Evolutionary conservation across 2,113 vertebrate genomes (phyloP), one percentile per base, ranked within the genome.

Genomic region (Rhea pennata): DNA sequence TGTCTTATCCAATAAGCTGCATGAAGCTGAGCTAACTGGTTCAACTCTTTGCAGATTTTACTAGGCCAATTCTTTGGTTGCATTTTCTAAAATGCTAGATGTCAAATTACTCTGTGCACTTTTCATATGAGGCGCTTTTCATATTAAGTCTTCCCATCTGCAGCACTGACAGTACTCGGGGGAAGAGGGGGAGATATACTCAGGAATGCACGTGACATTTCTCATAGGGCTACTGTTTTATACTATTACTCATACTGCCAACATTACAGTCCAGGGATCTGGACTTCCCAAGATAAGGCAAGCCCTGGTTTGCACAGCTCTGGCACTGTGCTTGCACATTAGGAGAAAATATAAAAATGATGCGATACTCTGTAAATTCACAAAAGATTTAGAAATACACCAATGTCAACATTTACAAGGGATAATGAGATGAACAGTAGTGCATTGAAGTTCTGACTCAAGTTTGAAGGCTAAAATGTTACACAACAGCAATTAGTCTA

Each of bases 141-240:
- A 36, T 36, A 36, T 36, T 59, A 65, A 67, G 33, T 48, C 9
- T 84, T 12, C 12, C 7, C 24, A 39, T 51, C 39, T 40, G 16
- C 51, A 71, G 76, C 19, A 12, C 44, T 54, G 16, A 56, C 56
- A 54, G 22, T 56, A 1, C 24, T 15, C 26, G 36, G 51, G 40
- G 71, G 72, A 86, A 62, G 36, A 92, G 67, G 64, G 67, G 31
- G 46, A 11, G 91, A 78, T 7, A 2, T 36, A 81, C 6, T 22
- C 29, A 14, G 13, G 9, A 27, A 39, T 1, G 12, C 0, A 0
- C 26, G 14, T 8, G 23, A 26, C 1, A 0, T 58, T 85, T 87
- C 40, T 89, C 1, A 0, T 27, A 65, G 22, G 48, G 44, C 36
- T 73, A 17, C 9, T 80, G 53, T 39, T 72, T 90, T 61, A 74